Conservation (phyloP, 2,797 vertebrate species). For the Philypnodon macrostomus region DNA sequence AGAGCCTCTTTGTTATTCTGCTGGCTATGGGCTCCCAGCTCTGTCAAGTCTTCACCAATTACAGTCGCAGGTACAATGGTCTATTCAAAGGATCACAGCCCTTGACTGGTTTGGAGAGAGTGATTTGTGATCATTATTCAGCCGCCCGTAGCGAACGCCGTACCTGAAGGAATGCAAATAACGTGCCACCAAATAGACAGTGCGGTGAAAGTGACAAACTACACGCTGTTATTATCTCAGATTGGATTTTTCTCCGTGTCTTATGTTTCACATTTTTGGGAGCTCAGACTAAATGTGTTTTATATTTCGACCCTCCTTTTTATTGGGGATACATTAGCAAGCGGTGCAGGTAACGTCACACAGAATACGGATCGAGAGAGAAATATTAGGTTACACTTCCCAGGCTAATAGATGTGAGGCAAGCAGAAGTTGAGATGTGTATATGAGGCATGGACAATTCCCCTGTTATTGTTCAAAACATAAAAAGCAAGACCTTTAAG, state of each 20-base stretch:
- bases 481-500: too few relatives aligned
- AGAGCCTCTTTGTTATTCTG: slow-evolving; percentile 97
- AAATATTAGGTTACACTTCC: slow-evolving; percentile 62
- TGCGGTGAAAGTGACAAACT: slow-evolving; percentile 86
- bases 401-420: slow-evolving; percentile 51
- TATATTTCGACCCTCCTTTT: slow-evolving; percentile 50
- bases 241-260: slow-evolving; percentile 74
- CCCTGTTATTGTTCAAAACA: slow-evolving; percentile 49
- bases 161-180: slow-evolving; percentile 99
- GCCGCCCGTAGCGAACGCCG: slow-evolving; percentile 90
- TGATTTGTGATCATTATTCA: slow-evolving; percentile 99
- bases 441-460: slow-evolving; percentile 44
- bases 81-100: slow-evolving; percentile 98
- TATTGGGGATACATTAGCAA: slow-evolving; percentile 49
- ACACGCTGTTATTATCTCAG: slow-evolving; percentile 86
- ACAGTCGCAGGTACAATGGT: slow-evolving; percentile 99
- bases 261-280: slow-evolving; percentile 56
- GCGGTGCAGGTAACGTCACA: slow-evolving; percentile 52
- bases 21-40: slow-evolving; percentile 92
- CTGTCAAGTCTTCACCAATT: slow-evolving; percentile 99
- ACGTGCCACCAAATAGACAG: slow-evolving; percentile 88
- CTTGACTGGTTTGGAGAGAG: slow-evolving; percentile 94
- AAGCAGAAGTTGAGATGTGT: slow-evolving; percentile 39
- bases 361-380: slow-evolving; percentile 46
- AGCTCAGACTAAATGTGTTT: slow-evolving; percentile 71